These are phyloP conservation scores for Taenaris catops DNA, from an alignment of 2,888 invertebrate species.

Conservation along the genomic window DNA sequence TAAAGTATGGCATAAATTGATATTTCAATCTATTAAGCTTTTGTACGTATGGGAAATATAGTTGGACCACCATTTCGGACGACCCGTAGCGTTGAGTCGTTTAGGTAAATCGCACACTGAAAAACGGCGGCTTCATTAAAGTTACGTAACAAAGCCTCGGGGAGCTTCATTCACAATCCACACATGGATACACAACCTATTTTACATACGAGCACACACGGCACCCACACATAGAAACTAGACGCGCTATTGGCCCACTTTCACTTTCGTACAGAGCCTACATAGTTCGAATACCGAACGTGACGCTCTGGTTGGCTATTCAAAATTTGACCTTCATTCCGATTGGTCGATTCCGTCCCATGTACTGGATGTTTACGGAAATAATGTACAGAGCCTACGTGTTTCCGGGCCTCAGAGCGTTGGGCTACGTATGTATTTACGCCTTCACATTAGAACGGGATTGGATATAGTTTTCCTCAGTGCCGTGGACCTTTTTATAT, in stretches of 20 bases:
- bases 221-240: slow-evolving; percentile 41
- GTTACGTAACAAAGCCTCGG: slow-evolving; percentile 29
- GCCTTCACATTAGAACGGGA: slow-evolving; percentile 16
- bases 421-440: slow-evolving; percentile 34
- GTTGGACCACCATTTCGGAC: background rate
- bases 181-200: slow-evolving; percentile 28
- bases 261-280: slow-evolving; percentile 70
- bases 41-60: no score
- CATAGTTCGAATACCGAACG: slow-evolving; percentile 64
- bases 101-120: slow-evolving; percentile 8
- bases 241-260: slow-evolving; percentile 61
- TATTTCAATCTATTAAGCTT: no score
- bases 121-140: slow-evolving; percentile 19
- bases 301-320: slow-evolving; percentile 50
- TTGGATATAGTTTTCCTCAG: slow-evolving; percentile 10
- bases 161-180: slow-evolving; percentile 45
- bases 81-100: slow-evolving; percentile 13
- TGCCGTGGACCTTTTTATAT: no score
- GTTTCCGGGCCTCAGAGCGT: slow-evolving; percentile 29
- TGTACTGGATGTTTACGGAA: slow-evolving; percentile 53
- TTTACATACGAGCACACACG: slow-evolving; percentile 37
- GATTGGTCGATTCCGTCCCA: slow-evolving; percentile 51
- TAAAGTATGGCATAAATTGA: no score
- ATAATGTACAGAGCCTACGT: slow-evolving; percentile 43
- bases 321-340: slow-evolving; percentile 59